Base-by-base conservation (phyloP, 2,888 invertebrate species). In the Oscheius sp. region DNA sequence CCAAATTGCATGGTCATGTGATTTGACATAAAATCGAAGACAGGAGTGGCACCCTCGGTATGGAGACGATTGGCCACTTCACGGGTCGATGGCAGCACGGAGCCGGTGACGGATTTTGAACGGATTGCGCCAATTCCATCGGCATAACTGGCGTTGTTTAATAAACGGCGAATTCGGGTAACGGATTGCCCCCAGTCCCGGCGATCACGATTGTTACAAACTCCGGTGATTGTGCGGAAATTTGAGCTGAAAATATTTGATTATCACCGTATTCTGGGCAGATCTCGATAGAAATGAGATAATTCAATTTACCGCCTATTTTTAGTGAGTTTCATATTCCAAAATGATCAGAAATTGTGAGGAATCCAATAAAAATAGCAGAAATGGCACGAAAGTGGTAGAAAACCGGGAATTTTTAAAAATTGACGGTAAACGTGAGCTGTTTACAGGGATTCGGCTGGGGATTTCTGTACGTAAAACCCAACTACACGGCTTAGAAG, bases 1-100 rank as follows among this genome's bases (percentile, higher is more conserved):
- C 95, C 95, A 86, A 93, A 95, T 90, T 95, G 95, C 96, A 96
- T 96, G 66, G 93, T 74, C 49, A 85, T 72, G 73, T 84, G 84
- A 56, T 80, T 80, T 68, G 76, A 74, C 56, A 63, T 73, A 29
- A 69, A 41, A 56, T 81, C 79, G 45, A 70, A 73, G n/a, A 64
- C 64, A 2, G 59, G 69, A 18, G 66, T 63, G 59, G 2, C 35
- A n/a, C 59, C 69, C 41, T 78, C 76, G 18, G 75, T 71, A 35
- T 76, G 72, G 16, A 81, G 72, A 41, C 64, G 69, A 29, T 81
- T 81, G 25, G 81, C 78, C 43, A 81, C 66, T 45, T 71, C 61
- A 6, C 81, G 69, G 13, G 81, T 66, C 0, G 79, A 79, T 46
- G 79, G 81, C 2, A 81, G 76, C 16, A 49, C 27, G 0, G 71